Evolutionary conservation across 2,797 vertebrate genomes (phyloP).

Genomic region (Pelobates cultripes): DNA sequence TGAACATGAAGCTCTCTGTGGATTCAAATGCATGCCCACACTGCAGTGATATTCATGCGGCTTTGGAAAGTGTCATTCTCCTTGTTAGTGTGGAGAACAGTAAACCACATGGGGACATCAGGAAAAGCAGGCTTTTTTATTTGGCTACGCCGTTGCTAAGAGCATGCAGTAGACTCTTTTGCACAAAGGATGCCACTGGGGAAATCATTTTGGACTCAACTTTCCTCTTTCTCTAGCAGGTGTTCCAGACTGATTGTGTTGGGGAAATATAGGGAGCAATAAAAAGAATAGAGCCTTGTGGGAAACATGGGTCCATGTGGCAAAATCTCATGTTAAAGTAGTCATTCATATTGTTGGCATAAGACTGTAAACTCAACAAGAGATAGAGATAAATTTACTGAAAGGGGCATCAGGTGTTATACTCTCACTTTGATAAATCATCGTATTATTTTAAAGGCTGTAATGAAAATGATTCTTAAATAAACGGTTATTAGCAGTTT

Average conservation of each 20-base stretch:
- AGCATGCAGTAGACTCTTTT: constrained; percentile 27
- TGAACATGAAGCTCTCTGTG: constrained; percentile 13
- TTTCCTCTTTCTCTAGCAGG: constrained; percentile 21
- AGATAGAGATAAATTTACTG: no score
- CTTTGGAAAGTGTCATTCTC: constrained; percentile 26
- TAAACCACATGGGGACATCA: constrained; percentile 21
- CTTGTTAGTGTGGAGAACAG: constrained; percentile 33
- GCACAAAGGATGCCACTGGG: constrained; percentile 30
- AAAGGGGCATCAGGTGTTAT: no score
- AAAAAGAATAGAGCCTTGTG: constrained; percentile 12
- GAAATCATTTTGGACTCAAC: constrained; percentile 37
- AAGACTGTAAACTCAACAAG: neutral
- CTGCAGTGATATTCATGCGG: constrained; percentile 18
- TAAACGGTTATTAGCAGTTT: no score
- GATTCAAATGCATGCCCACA: constrained; percentile 18
- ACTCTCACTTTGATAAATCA: no score
- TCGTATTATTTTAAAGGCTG: no score
- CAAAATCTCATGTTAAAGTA: neutral
- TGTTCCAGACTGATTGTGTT: constrained; percentile 20
- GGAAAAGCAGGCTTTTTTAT: neutral
- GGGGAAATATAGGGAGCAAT: constrained; percentile 3
- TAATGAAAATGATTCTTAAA: no score
- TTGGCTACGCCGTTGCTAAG: constrained; percentile 7
- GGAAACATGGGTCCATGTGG: neutral
- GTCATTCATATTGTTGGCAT: neutral